phyloP scores from a whole-genome alignment of 2,797 vertebrate genomes.

The Oryzias dopingdopingensis region DNA sequence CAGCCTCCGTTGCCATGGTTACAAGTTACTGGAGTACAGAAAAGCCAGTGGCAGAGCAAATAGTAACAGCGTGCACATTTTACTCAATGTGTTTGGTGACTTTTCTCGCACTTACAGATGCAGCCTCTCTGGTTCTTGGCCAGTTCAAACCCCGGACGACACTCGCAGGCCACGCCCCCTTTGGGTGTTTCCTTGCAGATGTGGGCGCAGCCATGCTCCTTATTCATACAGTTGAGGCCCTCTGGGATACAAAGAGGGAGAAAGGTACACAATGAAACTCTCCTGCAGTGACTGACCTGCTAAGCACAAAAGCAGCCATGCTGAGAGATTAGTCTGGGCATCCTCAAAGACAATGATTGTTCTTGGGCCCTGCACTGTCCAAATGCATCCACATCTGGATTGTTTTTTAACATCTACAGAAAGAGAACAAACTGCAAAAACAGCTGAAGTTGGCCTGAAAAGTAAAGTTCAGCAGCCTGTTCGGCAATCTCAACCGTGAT shows the following conservation, averaged over 20 bases:
- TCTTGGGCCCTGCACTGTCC: constrained; percentile 49
- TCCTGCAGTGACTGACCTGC: constrained; percentile 69
- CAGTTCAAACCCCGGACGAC: constrained; percentile 94
- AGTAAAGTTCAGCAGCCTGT: constrained; percentile 10
- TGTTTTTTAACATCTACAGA: constrained; percentile 22
- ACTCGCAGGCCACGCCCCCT: constrained; percentile 92
- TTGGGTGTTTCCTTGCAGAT: constrained; percentile 96
- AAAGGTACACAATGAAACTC: constrained; percentile 71
- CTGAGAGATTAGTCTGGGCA: constrained; percentile 61
- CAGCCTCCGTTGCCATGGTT: constrained; percentile 97
- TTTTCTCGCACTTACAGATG: constrained; percentile 82
- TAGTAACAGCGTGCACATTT: constrained; percentile 5
- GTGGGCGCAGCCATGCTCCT: constrained; percentile 94
- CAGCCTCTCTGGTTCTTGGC: constrained; percentile 94
- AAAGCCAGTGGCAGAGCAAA: constrained; percentile 25
- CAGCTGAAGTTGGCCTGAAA: constrained; percentile 17
- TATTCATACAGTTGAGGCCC: constrained; percentile 99
- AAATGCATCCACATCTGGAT: constrained; percentile 37
- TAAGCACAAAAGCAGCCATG: constrained; percentile 64
- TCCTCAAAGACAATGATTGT: constrained; percentile 61
- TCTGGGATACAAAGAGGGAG: constrained; percentile 80
- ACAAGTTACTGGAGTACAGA: constrained; percentile 85
- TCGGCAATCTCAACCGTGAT: constrained; percentile 1
- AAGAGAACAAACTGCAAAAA: constrained; percentile 6
- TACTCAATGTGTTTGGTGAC: constrained; percentile 4